Conservation (phyloP, 2,888 invertebrate genomes). For the Strigamia crassipes region DNA sequence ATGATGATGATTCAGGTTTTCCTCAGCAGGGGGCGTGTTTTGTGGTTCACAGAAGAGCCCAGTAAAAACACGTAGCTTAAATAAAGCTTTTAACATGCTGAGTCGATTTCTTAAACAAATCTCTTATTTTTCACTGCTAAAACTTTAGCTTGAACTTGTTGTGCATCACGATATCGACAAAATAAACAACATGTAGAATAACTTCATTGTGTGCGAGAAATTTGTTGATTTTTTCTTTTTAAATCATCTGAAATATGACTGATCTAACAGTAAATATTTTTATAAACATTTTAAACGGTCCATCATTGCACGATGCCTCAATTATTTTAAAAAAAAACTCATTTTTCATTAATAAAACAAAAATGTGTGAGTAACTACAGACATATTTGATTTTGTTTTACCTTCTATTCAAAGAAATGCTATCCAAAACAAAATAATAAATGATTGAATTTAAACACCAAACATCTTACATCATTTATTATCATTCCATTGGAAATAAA, state of each 20-base stretch:
- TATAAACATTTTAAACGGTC: neutral
- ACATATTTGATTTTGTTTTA: neutral
- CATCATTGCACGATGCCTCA: neutral
- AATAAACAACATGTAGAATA: too few relatives aligned
- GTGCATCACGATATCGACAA: too few relatives aligned
- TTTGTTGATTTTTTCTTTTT: neutral
- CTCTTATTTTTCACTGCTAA: too few relatives aligned
- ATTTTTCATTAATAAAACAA: neutral
- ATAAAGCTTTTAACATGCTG: too few relatives aligned
- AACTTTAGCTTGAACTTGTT: too few relatives aligned
- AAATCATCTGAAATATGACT: neutral
- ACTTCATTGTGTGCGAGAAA: neutral
- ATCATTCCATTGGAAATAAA: neutral
- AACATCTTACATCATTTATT: neutral
- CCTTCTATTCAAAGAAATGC: neutral
- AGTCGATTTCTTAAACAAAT: too few relatives aligned
- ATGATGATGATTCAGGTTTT: neutral
- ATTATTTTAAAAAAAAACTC: neutral
- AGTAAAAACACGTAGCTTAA: neutral
- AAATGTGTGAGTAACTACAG: neutral
- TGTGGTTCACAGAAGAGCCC: neutral
- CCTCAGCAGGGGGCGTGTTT: constrained; percentile 5
- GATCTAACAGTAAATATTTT: neutral
- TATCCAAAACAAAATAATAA: neutral
- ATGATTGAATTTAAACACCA: neutral